A percentile compares a stretch with the other conserved stretches of the same genome.
Conservation (phyloP, 2,113 vertebrate species). For the Trematomus loennbergii region DNA sequence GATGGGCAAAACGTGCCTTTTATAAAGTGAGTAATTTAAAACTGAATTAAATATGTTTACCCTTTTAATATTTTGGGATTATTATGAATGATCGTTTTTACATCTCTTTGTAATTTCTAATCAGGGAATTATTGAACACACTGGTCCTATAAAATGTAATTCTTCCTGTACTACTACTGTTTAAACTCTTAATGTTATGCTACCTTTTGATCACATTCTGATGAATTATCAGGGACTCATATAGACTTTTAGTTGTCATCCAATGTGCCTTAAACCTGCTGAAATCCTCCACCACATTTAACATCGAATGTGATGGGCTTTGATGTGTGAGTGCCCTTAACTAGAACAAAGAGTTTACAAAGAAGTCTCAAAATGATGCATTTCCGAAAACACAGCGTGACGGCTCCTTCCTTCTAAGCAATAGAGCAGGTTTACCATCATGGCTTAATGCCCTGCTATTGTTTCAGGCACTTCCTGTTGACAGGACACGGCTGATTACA, state of each 20-base stretch:
- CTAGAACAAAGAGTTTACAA: neutral
- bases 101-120: neutral
- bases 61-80: neutral
- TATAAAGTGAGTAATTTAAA: neutral
- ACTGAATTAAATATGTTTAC: neutral
- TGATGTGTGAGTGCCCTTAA: neutral
- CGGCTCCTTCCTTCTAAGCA: neutral
- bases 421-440: neutral
- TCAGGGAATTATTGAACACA: neutral
- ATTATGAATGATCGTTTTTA: neutral
- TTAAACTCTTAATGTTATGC: too few relatives aligned
- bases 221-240: neutral
- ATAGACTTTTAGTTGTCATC: slow-evolving; percentile 18
- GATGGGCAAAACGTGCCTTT: slow-evolving; percentile 11
- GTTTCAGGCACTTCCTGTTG: slow-evolving; percentile 45
- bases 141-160: neutral
- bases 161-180: neutral
- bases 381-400: neutral
- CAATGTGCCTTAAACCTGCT: slow-evolving; percentile 4
- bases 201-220: neutral
- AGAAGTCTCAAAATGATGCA: neutral
- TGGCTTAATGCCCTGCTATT: slow-evolving; percentile 7
- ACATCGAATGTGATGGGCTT: neutral
- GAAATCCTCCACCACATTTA: neutral
- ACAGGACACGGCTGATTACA: neutral